phyloP scores from a whole-genome alignment of 1,140 invertebrate species.

The Ceratina australensis region DNA sequence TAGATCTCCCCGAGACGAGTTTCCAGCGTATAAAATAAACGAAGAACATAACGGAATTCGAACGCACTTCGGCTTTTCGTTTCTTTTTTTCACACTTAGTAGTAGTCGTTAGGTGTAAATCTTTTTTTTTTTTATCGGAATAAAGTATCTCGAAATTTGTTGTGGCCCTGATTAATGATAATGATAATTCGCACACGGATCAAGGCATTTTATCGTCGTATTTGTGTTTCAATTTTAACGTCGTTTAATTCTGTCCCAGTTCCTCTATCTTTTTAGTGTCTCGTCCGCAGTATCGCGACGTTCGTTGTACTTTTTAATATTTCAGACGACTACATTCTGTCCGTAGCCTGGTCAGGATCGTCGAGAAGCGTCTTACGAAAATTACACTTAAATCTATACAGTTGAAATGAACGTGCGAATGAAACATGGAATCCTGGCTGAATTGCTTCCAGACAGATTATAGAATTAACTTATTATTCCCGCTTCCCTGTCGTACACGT shows the following conservation, averaged over 20 bases:
- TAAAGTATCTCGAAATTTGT: background rate
- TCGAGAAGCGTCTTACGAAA: background rate
- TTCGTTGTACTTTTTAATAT: conserved; percentile 28
- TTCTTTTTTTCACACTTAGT: background rate
- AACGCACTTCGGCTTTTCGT: conserved; percentile 2
- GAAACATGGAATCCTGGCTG: background rate
- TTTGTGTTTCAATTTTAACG: background rate
- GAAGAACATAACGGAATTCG: conserved; percentile 13
- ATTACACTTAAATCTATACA: too few relatives aligned
- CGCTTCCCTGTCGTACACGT: background rate
- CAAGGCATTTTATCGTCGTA: conserved; percentile 27
- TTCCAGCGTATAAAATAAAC: background rate
- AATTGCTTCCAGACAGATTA: background rate
- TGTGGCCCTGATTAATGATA: background rate
- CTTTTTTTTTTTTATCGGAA: conserved; percentile 7
- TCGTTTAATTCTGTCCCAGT: background rate
- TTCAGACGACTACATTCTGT: conserved; percentile 21
- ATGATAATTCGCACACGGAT: background rate
- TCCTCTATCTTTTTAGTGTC: conserved; percentile 1
- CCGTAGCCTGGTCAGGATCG: background rate
- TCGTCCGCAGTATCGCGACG: conserved; percentile 18
- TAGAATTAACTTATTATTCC: conserved; percentile 34
- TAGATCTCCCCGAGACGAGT: background rate
- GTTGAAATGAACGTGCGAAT: too few relatives aligned
- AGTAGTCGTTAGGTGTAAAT: background rate